These are phyloP conservation scores for Mesorhabditis belari DNA, from an alignment of 2,888 invertebrate genomes.

Conservation along the genomic window DNA sequence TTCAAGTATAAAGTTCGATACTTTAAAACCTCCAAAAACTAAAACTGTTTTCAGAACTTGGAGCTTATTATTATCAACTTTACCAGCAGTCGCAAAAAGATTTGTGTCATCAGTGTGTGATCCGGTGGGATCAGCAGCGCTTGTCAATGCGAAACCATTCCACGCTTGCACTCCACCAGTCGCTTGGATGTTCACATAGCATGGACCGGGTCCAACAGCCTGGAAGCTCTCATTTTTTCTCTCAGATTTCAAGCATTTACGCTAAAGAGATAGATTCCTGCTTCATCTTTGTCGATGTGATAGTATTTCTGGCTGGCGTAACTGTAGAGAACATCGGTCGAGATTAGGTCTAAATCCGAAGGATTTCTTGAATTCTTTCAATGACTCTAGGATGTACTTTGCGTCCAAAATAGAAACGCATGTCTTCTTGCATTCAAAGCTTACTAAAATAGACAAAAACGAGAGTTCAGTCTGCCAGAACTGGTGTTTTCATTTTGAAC, in stretches of 20 bases:
- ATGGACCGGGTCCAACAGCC: slow-evolving; percentile 14
- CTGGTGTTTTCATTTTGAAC: too few species aligned
- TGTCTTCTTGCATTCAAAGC: too few species aligned
- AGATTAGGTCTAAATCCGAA: slow-evolving; percentile 6
- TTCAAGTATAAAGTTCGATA: too few species aligned
- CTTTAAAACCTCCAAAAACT: too few species aligned
- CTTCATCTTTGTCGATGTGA: not conserved
- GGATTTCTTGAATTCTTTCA: too few species aligned
- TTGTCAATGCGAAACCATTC: slow-evolving; percentile 18
- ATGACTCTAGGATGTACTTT: too few species aligned
- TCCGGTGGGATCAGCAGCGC: slow-evolving; percentile 20
- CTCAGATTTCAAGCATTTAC: not conserved
- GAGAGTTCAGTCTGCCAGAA: too few species aligned
- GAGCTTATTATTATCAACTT: too few species aligned
- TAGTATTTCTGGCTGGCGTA: not conserved
- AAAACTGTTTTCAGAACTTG: too few species aligned
- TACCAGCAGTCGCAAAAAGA: not conserved
- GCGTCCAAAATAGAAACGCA: too few species aligned
- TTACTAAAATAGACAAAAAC: too few species aligned
- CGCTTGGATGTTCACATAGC: slow-evolving; percentile 32
- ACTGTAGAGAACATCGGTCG: not conserved
- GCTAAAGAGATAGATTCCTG: not conserved
- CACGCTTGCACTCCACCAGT: slow-evolving; percentile 30
- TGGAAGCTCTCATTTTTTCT: not conserved
- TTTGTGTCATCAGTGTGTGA: slow-evolving; percentile 17